A percentile compares a stretch with the other conserved stretches of the same genome.
Evolutionary conservation across 2,888 invertebrate species (phyloP).

Genomic region (Xylophagus ater): DNA sequence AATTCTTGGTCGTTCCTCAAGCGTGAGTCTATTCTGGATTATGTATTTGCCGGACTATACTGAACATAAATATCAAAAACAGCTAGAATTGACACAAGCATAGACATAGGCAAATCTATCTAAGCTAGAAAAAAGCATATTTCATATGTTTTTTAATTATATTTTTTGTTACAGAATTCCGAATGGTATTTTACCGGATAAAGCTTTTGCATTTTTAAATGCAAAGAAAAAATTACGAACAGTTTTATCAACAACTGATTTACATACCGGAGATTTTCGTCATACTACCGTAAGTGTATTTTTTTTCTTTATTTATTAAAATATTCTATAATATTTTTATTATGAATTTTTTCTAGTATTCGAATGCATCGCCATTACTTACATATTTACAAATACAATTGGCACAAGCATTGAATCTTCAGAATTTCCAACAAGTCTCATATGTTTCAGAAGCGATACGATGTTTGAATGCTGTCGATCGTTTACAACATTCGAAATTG

Average conservation of each 20-base stretch:
- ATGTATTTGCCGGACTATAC: no score
- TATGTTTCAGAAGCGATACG: conserved; percentile 74
- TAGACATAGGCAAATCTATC: no score
- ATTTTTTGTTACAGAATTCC: conserved; percentile 21
- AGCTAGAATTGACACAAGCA: no score
- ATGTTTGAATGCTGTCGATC: conserved; percentile 62
- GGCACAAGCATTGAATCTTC: conserved; percentile 71
- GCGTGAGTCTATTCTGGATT: no score
- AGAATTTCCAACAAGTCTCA: conserved; percentile 64
- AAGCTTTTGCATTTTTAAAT: conserved; percentile 29
- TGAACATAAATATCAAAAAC: no score
- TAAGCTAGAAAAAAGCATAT: conserved; percentile 29
- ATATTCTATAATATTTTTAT: neutral
- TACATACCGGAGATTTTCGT: conserved; percentile 54
- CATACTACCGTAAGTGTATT: conserved; percentile 42
- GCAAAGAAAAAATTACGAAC: conserved; percentile 77
- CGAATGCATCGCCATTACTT: conserved; percentile 42
- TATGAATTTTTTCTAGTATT: conserved; percentile 21
- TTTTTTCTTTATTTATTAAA: neutral
- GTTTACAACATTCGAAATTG: conserved; percentile 58
- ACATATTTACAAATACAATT: conserved; percentile 62
- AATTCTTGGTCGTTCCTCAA: no score
- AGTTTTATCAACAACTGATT: conserved; percentile 80
- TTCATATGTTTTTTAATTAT: conserved; percentile 2
- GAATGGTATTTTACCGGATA: conserved; percentile 25